Evolutionary conservation across 1,140 invertebrate species (phyloP).

Genomic region (Neomicropteryx cornuta): DNA sequence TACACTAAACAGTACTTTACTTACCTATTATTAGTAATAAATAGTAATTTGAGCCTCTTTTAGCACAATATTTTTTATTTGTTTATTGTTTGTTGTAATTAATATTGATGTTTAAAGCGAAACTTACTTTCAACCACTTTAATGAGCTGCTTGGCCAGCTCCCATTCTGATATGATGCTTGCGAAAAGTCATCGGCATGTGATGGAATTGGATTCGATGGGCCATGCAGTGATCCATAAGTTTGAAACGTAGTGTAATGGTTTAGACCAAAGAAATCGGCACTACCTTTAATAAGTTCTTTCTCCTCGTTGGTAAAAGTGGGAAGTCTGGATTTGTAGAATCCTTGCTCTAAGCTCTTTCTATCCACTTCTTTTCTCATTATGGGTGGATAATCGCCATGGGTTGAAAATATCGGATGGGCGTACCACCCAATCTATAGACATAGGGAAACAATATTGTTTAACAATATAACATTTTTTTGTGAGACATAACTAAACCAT

Average conservation of each 20-base stretch:
- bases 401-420: constrained; percentile 37
- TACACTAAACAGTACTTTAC: no score
- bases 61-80: no score
- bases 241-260: constrained; percentile 30
- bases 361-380: constrained; percentile 34
- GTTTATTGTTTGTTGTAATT: no score
- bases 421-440: constrained; percentile 40
- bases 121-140: constrained; percentile 29
- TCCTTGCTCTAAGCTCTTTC: constrained; percentile 36
- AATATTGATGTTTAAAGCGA: no score
- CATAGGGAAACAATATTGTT: no score
- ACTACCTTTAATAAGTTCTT: constrained; percentile 23
- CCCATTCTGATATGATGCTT: constrained; percentile 8
- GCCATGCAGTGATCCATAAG: constrained; percentile 16
- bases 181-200: constrained; percentile 15
- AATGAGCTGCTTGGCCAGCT: constrained; percentile 29
- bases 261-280: constrained; percentile 38
- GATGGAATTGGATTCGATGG: constrained; percentile 13
- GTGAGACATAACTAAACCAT: no score
- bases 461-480: neutral
- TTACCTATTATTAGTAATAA: no score
- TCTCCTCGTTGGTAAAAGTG: constrained; percentile 22
- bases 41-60: no score
- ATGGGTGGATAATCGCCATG: constrained; percentile 42
- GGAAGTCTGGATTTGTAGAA: constrained; percentile 27